phyloP scores from a whole-genome alignment of 2,797 vertebrate genomes.

The Cossypha heuglini region DNA sequence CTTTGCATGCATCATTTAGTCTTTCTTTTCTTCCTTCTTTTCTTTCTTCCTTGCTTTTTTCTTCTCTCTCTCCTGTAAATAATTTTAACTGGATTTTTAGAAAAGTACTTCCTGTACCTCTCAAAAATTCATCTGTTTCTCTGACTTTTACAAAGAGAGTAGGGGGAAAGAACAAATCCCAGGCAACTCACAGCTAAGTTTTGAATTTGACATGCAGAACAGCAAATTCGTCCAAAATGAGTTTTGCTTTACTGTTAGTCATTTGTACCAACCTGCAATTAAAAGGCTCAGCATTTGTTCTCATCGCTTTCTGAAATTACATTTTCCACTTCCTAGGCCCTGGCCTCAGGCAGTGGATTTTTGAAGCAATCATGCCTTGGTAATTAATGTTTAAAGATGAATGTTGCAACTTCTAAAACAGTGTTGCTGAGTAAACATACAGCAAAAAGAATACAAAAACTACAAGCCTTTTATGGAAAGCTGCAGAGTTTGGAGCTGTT shows the following conservation, averaged over 20 bases:
- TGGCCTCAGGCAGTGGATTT: conserved; percentile 42
- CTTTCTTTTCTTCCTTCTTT: not conserved
- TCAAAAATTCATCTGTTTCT: not conserved
- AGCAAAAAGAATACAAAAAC: not conserved
- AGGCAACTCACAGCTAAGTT: not conserved
- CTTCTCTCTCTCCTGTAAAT: not conserved
- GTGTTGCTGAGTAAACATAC: conserved; percentile 12
- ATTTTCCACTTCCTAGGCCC: conserved; percentile 52
- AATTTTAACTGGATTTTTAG: not conserved
- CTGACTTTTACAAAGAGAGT: not conserved
- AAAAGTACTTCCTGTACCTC: not conserved
- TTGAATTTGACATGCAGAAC: not conserved
- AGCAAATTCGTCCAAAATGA: not conserved
- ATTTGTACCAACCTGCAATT: conserved; percentile 50
- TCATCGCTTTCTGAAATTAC: conserved; percentile 35
- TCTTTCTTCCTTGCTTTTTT: not conserved
- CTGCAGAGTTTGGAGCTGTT: not conserved
- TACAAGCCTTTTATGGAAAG: not conserved
- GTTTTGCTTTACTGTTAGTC: conserved; percentile 44
- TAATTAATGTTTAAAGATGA: conserved; percentile 62
- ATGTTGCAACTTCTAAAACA: conserved; percentile 36
- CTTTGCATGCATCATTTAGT: not conserved
- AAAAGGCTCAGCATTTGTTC: conserved; percentile 39
- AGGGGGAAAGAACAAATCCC: not conserved
- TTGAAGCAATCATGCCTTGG: conserved; percentile 16